phyloP scores from a whole-genome alignment of 2,888 invertebrate genomes.

The Invenusta paracnida region DNA sequence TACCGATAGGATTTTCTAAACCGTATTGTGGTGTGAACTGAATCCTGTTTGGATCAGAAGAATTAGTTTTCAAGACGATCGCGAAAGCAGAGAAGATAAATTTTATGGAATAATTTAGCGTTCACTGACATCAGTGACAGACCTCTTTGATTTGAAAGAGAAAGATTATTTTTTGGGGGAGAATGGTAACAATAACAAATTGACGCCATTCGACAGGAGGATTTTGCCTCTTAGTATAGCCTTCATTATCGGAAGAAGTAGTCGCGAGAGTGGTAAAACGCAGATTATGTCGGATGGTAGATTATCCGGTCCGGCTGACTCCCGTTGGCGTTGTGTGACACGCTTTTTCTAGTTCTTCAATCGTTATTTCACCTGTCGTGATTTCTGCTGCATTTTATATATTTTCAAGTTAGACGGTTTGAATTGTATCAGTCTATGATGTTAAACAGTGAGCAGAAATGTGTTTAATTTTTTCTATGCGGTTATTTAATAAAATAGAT shows the following conservation, averaged over 20 bases:
- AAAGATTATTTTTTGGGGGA: neutral
- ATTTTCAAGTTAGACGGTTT: neutral
- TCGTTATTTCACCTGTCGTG: neutral
- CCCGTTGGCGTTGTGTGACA: neutral
- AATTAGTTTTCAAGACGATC: neutral
- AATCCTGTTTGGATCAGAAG: neutral
- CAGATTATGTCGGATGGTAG: neutral
- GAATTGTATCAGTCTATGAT: neutral
- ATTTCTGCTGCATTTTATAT: neutral
- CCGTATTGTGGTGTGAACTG: neutral
- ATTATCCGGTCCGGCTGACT: too few species aligned
- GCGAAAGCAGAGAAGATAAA: neutral
- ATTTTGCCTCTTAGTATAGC: neutral
- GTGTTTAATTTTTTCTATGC: neutral
- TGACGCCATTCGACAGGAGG: neutral
- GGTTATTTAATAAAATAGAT: neutral
- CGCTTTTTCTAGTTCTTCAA: neutral
- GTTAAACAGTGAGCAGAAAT: neutral
- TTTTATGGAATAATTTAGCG: neutral
- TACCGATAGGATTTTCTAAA: neutral
- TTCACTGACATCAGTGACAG: constrained; percentile 17
- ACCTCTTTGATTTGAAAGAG: constrained; percentile 12
- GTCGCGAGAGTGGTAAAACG: neutral
- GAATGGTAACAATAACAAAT: neutral
- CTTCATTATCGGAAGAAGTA: neutral